Percentiles rank a stretch among this genome's conserved stretches.
Evolutionary conservation across 2,797 vertebrate species (phyloP).

Genomic region (Lerista edwardsae): DNA sequence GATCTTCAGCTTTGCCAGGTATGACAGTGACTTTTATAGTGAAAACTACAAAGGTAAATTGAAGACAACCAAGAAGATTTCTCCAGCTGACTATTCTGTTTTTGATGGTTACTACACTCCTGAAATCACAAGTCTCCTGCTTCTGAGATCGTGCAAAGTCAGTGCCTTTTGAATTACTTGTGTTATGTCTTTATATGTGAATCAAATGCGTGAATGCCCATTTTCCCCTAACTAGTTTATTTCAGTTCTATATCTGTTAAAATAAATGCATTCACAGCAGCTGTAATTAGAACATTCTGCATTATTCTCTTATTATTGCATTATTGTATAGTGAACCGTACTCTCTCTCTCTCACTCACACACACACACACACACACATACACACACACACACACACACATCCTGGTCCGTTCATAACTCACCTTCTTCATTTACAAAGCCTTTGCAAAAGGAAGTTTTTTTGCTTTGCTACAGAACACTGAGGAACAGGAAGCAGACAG

Average conservation of each 20-base stretch:
- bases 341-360: too few species aligned
- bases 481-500: too few species aligned
- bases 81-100: conserved; percentile 76
- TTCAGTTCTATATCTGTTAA: neutral
- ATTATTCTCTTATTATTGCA: too few species aligned
- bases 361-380: too few species aligned
- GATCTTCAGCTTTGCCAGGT: conserved; percentile 88
- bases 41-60: conserved; percentile 74
- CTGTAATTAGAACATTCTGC: neutral
- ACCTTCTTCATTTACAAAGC: too few species aligned
- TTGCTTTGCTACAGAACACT: too few species aligned
- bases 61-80: conserved; percentile 60
- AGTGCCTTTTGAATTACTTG: neutral
- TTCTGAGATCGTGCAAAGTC: conserved; percentile 83
- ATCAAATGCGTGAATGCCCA: neutral
- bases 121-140: conserved; percentile 77
- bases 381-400: too few species aligned
- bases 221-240: neutral
- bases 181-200: neutral
- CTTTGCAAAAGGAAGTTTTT: too few species aligned
- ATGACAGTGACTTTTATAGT: conserved; percentile 82
- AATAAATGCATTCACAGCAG: neutral
- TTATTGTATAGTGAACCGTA: too few species aligned
- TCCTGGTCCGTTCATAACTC: too few species aligned
- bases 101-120: conserved; percentile 81